These are phyloP conservation scores for Parelbella ahira DNA, from an alignment of 2,888 invertebrate genomes.

Conservation along the genomic window DNA sequence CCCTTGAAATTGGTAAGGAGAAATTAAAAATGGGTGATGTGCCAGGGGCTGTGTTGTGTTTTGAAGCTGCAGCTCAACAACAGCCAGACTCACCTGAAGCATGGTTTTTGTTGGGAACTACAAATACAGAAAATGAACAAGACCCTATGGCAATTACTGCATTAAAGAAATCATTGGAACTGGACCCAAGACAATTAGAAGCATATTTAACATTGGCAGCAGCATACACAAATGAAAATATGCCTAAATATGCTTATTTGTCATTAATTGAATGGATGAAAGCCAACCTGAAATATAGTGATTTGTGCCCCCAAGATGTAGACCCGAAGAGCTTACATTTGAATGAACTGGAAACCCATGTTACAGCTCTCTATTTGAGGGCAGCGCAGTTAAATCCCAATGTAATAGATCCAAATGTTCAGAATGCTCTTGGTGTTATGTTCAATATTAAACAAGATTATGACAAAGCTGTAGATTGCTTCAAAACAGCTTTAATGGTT, in stretches of 20 bases:
- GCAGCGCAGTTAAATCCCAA: slow-evolving; percentile 89
- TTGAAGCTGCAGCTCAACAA: slow-evolving; percentile 96
- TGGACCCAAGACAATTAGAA: slow-evolving; percentile 89
- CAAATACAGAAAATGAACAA: slow-evolving; percentile 99
- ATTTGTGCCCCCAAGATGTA: slow-evolving; percentile 82
- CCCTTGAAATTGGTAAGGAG: slow-evolving; percentile 92
- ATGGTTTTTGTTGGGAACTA: slow-evolving; percentile 93
- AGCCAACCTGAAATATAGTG: slow-evolving; percentile 89
- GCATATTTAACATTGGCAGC: slow-evolving; percentile 96
- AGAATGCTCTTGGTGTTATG: slow-evolving; percentile 95
- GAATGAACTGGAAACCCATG: slow-evolving; percentile 78
- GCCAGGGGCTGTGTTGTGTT: slow-evolving; percentile 96
- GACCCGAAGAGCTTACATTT: slow-evolving; percentile 60
- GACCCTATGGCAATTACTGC: slow-evolving; percentile 96
- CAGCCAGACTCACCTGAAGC: slow-evolving; percentile 88
- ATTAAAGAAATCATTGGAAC: slow-evolving; percentile 88
- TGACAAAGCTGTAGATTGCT: slow-evolving; percentile 98
- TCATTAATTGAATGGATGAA: slow-evolving; percentile 89
- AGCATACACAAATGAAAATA: slow-evolving; percentile 97
- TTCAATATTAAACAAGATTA: slow-evolving; percentile 97
- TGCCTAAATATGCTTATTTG: slow-evolving; percentile 93
- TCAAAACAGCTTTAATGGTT: slow-evolving; percentile 92
- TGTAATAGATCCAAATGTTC: slow-evolving; percentile 92
- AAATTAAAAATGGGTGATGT: slow-evolving; percentile 93
- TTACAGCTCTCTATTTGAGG: slow-evolving; percentile 87